phyloP scores from a whole-genome alignment of 2,113 vertebrate species.

The Fukomys damarensis region DNA sequence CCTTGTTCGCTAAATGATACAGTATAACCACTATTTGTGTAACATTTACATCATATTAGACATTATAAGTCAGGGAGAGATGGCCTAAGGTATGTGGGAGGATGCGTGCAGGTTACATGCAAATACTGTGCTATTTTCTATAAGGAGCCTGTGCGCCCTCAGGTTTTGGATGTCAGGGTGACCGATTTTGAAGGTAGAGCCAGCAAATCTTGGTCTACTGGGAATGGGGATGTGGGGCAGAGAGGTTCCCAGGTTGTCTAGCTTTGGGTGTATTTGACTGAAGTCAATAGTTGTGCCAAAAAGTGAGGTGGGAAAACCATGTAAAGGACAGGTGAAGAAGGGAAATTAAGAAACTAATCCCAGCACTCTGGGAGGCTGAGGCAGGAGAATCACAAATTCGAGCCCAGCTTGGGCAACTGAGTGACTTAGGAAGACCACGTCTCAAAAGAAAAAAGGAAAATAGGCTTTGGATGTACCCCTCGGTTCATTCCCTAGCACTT shows the following conservation, averaged over 20 bases:
- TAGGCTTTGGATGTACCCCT: not conserved
- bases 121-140: not conserved
- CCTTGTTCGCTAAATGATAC: not conserved
- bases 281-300: not conserved
- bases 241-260: not conserved
- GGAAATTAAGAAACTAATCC: not conserved
- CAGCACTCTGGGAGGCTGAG: not conserved
- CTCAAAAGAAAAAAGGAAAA: not conserved
- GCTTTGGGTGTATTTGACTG: not conserved
- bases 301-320: not conserved
- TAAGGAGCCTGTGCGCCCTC: not conserved
- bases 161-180: too few species aligned
- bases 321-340: not conserved
- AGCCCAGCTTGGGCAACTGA: not conserved
- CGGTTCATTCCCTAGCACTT: not conserved
- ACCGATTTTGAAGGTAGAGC: not conserved
- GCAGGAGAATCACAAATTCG: not conserved
- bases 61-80: not conserved
- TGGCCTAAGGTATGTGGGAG: not conserved
- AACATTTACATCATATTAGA: not conserved
- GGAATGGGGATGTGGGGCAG: rapidly evolving
- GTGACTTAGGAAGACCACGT: not conserved
- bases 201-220: not conserved
- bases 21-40: not conserved
- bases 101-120: not conserved